A percentile compares a stretch with the other conserved stretches of the same genome.
Conservation (phyloP, 2,797 vertebrate species). For the Gymnopithys bicolor region DNA sequence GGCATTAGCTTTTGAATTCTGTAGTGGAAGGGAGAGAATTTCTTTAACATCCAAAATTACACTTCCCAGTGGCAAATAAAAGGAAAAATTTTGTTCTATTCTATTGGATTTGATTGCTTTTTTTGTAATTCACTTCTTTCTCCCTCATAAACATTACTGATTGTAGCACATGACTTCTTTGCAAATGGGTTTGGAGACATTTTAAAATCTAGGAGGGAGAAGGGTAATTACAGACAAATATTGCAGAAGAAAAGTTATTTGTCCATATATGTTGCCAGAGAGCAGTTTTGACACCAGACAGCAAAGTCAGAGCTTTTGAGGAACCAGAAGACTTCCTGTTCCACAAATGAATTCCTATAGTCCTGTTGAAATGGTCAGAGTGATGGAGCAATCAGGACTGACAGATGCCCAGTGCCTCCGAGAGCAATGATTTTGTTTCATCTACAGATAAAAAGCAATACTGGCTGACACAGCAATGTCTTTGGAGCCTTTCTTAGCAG, state of each 20-base stretch:
- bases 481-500: conserved; percentile 48
- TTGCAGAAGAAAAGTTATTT: neutral
- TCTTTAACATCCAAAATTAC: too few relatives aligned
- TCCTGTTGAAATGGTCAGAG: conserved; percentile 31
- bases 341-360: neutral
- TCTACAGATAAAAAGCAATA: conserved; percentile 53
- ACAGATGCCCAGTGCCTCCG: conserved; percentile 41
- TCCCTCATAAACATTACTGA: neutral
- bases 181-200: neutral
- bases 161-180: neutral
- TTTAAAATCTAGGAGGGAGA: neutral
- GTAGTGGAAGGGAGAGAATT: too few relatives aligned
- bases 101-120: too few relatives aligned
- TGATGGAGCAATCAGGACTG: conserved; percentile 20
- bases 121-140: neutral
- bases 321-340: neutral
- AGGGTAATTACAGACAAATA: neutral
- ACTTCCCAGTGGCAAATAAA: too few relatives aligned
- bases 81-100: too few relatives aligned
- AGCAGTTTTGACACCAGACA: accelerated
- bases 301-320: neutral
- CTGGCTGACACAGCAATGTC: conserved; percentile 52
- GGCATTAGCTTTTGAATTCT: too few relatives aligned
- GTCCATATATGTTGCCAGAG: neutral
- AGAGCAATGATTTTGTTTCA: conserved; percentile 52